Conservation (phyloP, 1,140 invertebrate genomes). For the Drosophila pachea region DNA sequence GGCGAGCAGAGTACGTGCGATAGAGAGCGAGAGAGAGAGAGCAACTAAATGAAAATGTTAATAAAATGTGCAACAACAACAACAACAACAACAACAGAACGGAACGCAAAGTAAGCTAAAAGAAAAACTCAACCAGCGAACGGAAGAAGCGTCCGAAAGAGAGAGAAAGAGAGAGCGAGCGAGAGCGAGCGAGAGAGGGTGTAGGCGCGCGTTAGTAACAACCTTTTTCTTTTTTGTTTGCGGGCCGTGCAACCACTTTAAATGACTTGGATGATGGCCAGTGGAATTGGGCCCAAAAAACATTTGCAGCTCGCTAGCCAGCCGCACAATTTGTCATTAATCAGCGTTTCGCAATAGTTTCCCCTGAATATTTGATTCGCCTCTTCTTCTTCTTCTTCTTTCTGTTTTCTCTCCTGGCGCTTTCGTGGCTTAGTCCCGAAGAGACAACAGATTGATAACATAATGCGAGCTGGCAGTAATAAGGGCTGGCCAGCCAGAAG, state of each 20-base stretch:
- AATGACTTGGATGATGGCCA: conserved; percentile 43
- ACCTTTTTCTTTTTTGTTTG: conserved; percentile 30
- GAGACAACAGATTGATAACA: conserved; percentile 7
- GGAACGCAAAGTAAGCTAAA: conserved; percentile 68
- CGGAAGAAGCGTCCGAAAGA: conserved; percentile 61
- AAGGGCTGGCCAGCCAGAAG: no score
- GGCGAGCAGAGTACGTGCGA: background rate
- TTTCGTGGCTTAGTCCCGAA: no score
- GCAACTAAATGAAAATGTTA: conserved; percentile 75
- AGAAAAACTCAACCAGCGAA: conserved; percentile 73
- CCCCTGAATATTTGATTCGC: conserved; percentile 4
- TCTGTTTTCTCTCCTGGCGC: background rate
- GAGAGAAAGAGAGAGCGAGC: background rate
- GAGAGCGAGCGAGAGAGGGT: background rate
- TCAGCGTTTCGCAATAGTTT: conserved; percentile 57
- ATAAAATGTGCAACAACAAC: conserved; percentile 70
- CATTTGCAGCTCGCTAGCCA: conserved; percentile 34
- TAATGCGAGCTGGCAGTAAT: no score
- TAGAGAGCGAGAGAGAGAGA: conserved; percentile 8
- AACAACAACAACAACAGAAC: conserved; percentile 39
- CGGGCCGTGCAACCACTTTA: conserved; percentile 45
- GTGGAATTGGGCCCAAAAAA: conserved; percentile 31
- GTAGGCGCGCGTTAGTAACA: conserved; percentile 19
- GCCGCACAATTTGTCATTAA: conserved; percentile 76
- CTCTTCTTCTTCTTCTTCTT: background rate